Conservation (phyloP, 2,797 vertebrate genomes). For the Leuciscus waleckii region DNA sequence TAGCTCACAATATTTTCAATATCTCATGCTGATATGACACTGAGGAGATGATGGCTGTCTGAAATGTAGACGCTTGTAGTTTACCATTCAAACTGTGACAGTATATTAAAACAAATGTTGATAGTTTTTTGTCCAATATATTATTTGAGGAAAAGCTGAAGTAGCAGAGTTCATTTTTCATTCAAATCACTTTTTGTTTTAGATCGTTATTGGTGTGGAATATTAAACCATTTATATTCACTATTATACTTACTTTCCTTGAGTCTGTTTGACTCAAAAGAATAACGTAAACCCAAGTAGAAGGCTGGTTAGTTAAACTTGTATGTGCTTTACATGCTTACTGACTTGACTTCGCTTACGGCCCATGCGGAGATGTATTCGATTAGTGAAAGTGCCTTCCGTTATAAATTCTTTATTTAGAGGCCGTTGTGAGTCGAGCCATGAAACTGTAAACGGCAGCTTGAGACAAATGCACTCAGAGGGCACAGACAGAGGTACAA, state of each 20-base stretch:
- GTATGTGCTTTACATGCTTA: background rate
- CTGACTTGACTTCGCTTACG: background rate
- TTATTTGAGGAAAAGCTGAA: background rate
- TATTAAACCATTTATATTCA: background rate
- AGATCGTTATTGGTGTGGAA: background rate
- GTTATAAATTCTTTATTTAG: conserved; percentile 45
- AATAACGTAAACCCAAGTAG: background rate
- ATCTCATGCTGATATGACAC: conserved; percentile 15
- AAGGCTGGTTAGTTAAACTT: conserved; percentile 3
- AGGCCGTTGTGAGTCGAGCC: conserved; percentile 60
- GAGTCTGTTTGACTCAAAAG: conserved; percentile 5
- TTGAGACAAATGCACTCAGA: conserved; percentile 72
- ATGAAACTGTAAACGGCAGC: conserved; percentile 57
- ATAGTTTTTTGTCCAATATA: background rate
- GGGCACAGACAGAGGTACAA: conserved; percentile 72
- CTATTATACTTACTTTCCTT: background rate
- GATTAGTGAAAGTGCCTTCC: conserved; percentile 26
- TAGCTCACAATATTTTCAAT: conserved; percentile 14
- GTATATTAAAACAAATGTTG: conserved; percentile 12
- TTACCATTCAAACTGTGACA: conserved; percentile 18
- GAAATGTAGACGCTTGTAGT: background rate
- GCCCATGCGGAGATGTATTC: conserved; percentile 11
- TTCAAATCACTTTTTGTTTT: conserved; percentile 1
- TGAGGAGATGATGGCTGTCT: conserved; percentile 21
- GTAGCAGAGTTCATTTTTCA: background rate